Evolutionary conservation across 2,888 invertebrate genomes (phyloP), one percentile per base, ranked within the genome.

Genomic region (Neoascia interrupta): DNA sequence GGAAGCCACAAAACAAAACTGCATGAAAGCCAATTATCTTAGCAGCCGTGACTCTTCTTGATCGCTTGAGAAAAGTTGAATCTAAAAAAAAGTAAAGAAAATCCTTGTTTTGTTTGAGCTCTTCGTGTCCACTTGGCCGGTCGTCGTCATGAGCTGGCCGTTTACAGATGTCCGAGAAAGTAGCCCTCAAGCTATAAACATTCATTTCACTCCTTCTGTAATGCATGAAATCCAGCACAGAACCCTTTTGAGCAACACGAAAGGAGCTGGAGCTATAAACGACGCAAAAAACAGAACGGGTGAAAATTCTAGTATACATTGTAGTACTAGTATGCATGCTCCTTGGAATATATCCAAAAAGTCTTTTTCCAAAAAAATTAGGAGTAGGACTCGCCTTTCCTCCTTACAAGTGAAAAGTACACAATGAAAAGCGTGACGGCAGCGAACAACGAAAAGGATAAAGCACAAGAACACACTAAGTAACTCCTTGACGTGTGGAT

Each of bases 351-450:
- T 19, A 60, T 79, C 76, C 72, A 79, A 63, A 34, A 66, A 34
- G 43, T 5, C 34, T 36, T 45, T 31, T 31, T 54, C 36, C 26
- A 31, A 8, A 45, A 8, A 63, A 51, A 23, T 21, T 34, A 16
- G 4, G 31, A 61, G 39, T 53, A 49, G 61, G 51, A 39, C 60
- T 66, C 43, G 64, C 51, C 28, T 53, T 39, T 47, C 28, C 37
- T 64, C 64, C 10, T 26, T 64, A 34, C 76, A 64, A 76, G 72
- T 66, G 76, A 64, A 72, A 79, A 79, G 72, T 47, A 72, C 66
- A 79, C 76, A 79, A 73, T 79, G 76, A 79, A 60, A 64, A 72
- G 76, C 58, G 66, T 79, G 76, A 79, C 76, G 64, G 66, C 58
- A 66, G 13, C 23, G 34, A 63, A 41, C 43, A 60, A 26, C 31